Base-by-base conservation (phyloP, 2,797 vertebrate species). In the Borostomias antarcticus region DNA sequence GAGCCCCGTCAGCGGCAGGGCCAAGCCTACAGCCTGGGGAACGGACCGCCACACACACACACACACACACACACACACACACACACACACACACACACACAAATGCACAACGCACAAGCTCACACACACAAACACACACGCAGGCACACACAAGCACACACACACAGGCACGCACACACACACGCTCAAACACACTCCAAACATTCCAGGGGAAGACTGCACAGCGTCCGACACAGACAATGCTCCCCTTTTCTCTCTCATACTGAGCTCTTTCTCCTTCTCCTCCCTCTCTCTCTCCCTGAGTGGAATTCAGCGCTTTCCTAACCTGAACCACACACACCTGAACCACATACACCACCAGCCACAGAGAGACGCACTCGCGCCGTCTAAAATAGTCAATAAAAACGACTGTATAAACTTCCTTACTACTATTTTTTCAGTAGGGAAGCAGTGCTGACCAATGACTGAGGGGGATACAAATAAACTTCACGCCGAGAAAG, bases 201-300 rank as follows among this genome's bases (percentile, higher is more conserved):
- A 87, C 85, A 82, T 86, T 85, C 80, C 77, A 65, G 45, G 52
- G 72, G 48, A 81, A 81, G 80, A 72, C 73, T 70, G 62, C 80
- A 81, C 68, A 65, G 77, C 65, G 73, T 75, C 62, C 66, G 80
- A 74, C 59, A 64, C 67, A 73, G 74, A 88, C 80, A 88, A 86
- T 72, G 82, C 68, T 75, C 75, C 73, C 73, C 85, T 85, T 77
- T 71, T 71, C 77, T 73, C 70, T 56, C 62, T 50, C 1, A 1
- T 64, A 77, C 78, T 80, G 66, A 79, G 72, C 65, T 45, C 72
- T 61, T 84, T 84, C 73, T 75, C 64, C 68, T 61, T 56, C 54
- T 5, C 29, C n/a, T 40, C 37, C 9, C 4, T 33, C 32, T 33
- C 4, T 33, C 32, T 33, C 4, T 33, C 32, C 32, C 4, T n/a